These are phyloP conservation scores for Panthera tigris DNA, from an alignment of 2,113 vertebrate species.

Conservation along the genomic window DNA sequence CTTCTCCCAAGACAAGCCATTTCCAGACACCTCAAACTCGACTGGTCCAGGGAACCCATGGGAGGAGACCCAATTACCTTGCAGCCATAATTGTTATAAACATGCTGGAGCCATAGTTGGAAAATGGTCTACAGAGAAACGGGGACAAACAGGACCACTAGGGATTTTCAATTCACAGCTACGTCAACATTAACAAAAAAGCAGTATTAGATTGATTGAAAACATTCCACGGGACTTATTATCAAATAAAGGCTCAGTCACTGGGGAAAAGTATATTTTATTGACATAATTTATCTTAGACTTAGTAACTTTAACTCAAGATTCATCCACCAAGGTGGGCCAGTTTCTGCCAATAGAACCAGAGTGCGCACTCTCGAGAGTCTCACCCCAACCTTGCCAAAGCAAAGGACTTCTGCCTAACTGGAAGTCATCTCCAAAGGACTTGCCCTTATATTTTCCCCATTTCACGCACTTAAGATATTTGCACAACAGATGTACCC, in stretches of 20 bases:
- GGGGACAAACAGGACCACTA: background rate
- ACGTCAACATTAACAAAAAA: background rate
- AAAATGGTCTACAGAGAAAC: background rate
- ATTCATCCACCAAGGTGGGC: background rate
- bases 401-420: slow-evolving; percentile 6
- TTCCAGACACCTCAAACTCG: background rate
- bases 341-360: background rate
- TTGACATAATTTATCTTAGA: background rate
- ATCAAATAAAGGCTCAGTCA: background rate
- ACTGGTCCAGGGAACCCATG: background rate
- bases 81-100: background rate
- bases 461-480: background rate
- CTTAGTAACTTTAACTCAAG: background rate
- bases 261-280: background rate
- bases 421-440: slow-evolving; percentile 26
- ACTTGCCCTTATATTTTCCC: background rate
- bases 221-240: background rate
- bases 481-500: slow-evolving; percentile 29
- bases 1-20: background rate
- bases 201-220: background rate
- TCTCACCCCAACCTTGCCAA: slow-evolving; percentile 43
- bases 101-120: background rate
- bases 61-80: background rate
- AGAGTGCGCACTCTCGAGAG: background rate
- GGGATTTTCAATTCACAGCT: background rate